phyloP scores from a whole-genome alignment of 1,140 invertebrate species.

The Bombus difficillimus region DNA sequence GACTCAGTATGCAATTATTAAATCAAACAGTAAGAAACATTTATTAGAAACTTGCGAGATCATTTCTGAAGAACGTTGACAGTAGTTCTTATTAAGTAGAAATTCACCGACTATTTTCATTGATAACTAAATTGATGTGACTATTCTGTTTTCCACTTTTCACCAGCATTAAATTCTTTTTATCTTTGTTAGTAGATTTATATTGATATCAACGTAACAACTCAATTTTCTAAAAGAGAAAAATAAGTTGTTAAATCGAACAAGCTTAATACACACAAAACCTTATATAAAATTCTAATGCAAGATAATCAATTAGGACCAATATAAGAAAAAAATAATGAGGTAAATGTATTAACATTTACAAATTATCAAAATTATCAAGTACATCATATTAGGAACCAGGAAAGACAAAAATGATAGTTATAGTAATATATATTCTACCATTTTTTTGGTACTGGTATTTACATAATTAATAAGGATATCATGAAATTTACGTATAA shows the following conservation, averaged over 20 bases:
- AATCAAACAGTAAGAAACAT: background rate
- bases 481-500: background rate
- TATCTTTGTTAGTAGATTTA: background rate
- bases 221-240: background rate
- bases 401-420: background rate
- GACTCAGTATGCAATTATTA: background rate
- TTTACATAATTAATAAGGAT: background rate
- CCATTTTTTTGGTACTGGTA: background rate
- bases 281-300: background rate
- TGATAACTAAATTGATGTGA: background rate
- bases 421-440: background rate
- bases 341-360: background rate
- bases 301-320: background rate
- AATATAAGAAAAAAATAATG: background rate
- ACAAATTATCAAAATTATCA: background rate
- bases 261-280: background rate
- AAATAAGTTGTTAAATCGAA: too few relatives aligned
- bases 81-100: background rate
- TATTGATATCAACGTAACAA: background rate
- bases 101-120: background rate
- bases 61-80: background rate
- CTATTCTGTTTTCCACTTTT: background rate
- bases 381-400: background rate
- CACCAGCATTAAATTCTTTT: constrained; percentile 4
- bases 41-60: background rate